Percentiles rank a stretch among this genome's conserved stretches.
These are phyloP conservation scores for Dolichoris vasculosae DNA, from an alignment of 1,140 invertebrate species.

Conservation along the genomic window DNA sequence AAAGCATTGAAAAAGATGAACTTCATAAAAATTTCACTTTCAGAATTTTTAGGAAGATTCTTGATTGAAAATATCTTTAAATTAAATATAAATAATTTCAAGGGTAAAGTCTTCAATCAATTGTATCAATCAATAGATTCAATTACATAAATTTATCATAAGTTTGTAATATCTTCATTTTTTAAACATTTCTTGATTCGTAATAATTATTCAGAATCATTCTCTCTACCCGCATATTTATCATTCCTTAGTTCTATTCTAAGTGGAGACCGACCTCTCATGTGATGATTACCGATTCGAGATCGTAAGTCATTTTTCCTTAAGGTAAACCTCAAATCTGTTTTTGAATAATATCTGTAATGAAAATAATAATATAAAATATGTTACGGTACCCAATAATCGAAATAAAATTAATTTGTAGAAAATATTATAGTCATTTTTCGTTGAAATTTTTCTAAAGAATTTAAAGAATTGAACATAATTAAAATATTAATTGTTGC, in stretches of 20 bases:
- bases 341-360: constrained; percentile 57
- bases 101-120: constrained; percentile 13
- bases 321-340: constrained; percentile 62
- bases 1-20: constrained; percentile 49
- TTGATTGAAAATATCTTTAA: constrained; percentile 20
- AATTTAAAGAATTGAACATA: neutral
- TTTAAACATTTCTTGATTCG: constrained; percentile 16
- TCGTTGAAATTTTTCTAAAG: neutral
- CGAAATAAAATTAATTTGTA: neutral
- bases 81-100: constrained; percentile 21
- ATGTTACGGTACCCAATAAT: neutral
- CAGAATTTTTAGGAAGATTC: constrained; percentile 13
- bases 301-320: constrained; percentile 64
- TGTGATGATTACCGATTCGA: constrained; percentile 64
- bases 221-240: constrained; percentile 63
- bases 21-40: constrained; percentile 1
- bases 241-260: constrained; percentile 72
- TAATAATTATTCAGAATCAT: constrained; percentile 59
- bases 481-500: neutral
- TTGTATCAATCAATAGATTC: neutral
- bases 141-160: constrained; percentile 23
- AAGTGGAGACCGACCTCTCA: constrained; percentile 65
- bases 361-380: constrained; percentile 36
- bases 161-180: constrained; percentile 34
- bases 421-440: neutral